Evolutionary conservation across 2,797 vertebrate genomes (phyloP), one percentile per base, ranked within the genome.

Genomic region (Xiphophorus birchmanni): DNA sequence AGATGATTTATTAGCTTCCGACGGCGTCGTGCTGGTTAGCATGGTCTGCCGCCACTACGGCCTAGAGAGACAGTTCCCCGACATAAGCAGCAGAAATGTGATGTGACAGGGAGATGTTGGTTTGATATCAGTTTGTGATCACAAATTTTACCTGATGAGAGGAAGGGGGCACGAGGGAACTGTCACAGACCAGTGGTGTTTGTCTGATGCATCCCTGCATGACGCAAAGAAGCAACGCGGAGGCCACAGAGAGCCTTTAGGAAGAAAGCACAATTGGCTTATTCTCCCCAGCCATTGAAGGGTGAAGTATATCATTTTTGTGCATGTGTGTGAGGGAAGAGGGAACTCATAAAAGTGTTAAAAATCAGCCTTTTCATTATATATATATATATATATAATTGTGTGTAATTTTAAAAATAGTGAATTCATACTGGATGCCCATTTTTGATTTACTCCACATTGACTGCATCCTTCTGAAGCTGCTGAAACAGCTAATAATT

Each of bases 1-100:
- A 85, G 89, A 93, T 95, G 93, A 95, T 95, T 95, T 95, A 95
- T 95, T 95, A 94, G 94, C 92, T 93, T 94, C 93, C 87, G 85
- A 90, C 91, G 88, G 89, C 80, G 79, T 90, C 82, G 86, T 82
- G 83, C 92, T 90, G 93, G 90, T 94, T 94, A 94, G 92, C 89
- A 90, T 90, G 89, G 89, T 93, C 91, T 80, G 90, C 86, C 86
- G 78, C 90, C 86, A 90, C 88, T 89, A 65, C 71, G 80, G 88
- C 83, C 84, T 86, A 18, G 85, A 87, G 93, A 93, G 93, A 87
- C 91, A 82, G 84, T 83, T 80, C 80, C 89, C 83, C 89, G 93
- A 90, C 85, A 75, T 58, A 84, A 92, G 80, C 85, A 77, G 88
- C 83, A 86, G 84, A 94, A 92, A 95, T 92, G 80, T 17, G 76